Evolutionary conservation across 2,888 invertebrate species (phyloP), one percentile per base, ranked within the genome.

Genomic region (Drosophila meridionalis): DNA sequence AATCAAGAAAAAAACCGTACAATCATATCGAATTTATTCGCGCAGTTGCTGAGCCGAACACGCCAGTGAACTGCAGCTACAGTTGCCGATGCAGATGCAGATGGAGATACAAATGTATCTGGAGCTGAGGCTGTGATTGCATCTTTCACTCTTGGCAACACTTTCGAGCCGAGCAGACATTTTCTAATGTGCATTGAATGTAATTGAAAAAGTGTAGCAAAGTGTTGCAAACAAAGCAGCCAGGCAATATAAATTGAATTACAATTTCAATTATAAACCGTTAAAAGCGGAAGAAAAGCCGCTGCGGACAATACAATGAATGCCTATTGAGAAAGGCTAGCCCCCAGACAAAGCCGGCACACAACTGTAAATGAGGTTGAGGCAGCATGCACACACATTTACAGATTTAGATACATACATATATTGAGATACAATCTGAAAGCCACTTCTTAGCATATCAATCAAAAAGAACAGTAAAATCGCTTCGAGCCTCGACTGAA

Each of bases 191-290:
- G 76, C 81, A 83, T 73, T 81, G 81, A 83, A 68, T 68, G 64
- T 90, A 87, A 90, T 88, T 88, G 89, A 90, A 90, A 86, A 90
- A 68, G 69, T 68, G 68, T 69, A 69, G 79, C 77, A 78, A 89
- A 85, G 87, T 83, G 89, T 76, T 69, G 83, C 83, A 64, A 69
- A 64, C 80, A 76, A 80, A 67, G 73, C 63, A 56, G 69, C 68
- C 65, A 45, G 53, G 34, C 28, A 65, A 59, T 61, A 73, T 73
- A 84, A 87, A 90, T 90, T 86, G 89, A 88, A 87, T 87, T 88
- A 87, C 83, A 86, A 90, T 88, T 89, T 87, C 88, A 87, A 90
- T 90, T 87, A 90, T 86, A 86, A 83, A 86, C 90, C 82, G 87
- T 87, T 90, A 88, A 83, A 82, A 87, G 85, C 85, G 87, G 87